These are phyloP conservation scores for Drosophila tani DNA, from an alignment of 1,140 invertebrate species.

Conservation along the genomic window DNA sequence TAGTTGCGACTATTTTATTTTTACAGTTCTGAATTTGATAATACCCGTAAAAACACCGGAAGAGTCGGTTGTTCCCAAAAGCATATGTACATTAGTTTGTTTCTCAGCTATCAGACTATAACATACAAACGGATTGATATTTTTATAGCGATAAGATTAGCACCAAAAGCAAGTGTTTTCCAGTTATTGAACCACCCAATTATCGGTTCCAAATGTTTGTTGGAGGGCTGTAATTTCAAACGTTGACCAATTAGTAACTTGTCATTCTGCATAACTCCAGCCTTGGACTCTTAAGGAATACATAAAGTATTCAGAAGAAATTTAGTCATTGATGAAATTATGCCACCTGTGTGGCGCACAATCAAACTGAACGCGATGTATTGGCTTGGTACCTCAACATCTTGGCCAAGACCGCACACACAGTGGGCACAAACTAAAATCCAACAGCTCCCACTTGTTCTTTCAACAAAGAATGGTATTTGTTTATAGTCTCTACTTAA, in stretches of 20 bases:
- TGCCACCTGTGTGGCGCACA: slow-evolving; percentile 5
- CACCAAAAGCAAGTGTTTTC: not conserved
- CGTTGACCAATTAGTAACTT: not conserved
- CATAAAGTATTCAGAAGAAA: not conserved
- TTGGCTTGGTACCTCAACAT: not conserved
- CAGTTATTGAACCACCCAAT: not conserved
- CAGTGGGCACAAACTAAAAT: not conserved
- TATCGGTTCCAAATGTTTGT: slow-evolving; percentile 6
- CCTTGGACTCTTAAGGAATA: too few relatives aligned
- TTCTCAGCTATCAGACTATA: slow-evolving; percentile 6
- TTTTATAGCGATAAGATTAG: slow-evolving; percentile 31
- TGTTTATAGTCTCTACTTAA: not conserved
- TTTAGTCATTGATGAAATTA: not conserved
- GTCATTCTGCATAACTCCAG: not conserved
- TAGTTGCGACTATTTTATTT: not conserved
- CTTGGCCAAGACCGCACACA: not conserved
- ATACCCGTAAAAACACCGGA: not conserved
- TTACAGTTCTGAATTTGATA: not conserved
- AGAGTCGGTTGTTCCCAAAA: not conserved
- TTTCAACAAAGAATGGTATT: too few relatives aligned
- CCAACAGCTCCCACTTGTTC: not conserved
- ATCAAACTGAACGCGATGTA: not conserved
- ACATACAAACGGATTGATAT: slow-evolving; percentile 9
- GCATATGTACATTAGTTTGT: not conserved
- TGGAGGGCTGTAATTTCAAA: too few relatives aligned